A percentile compares a stretch with the other conserved stretches of the same genome.
These are phyloP conservation scores for Embidobia sp. DNA, from an alignment of 2,888 invertebrate genomes.

Conservation along the genomic window DNA sequence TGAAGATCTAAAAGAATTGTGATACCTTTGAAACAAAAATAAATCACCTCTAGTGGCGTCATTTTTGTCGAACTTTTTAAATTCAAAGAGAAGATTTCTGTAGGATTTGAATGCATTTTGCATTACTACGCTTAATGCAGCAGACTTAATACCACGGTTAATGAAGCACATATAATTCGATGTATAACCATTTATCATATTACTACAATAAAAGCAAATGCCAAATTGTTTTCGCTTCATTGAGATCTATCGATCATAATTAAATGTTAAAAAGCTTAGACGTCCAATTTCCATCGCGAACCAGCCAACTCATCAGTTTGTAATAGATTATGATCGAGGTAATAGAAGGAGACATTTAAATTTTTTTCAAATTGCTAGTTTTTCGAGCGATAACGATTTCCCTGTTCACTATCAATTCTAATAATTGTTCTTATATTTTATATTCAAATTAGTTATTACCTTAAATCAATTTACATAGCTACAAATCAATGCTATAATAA, in stretches of 20 bases:
- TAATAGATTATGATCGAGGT: conserved; percentile 20
- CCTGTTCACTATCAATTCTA: background rate
- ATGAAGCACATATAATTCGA: conserved; percentile 13
- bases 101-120: too few relatives aligned
- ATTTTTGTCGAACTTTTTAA: too few relatives aligned
- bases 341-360: conserved; percentile 15
- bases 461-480: too few relatives aligned
- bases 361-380: background rate
- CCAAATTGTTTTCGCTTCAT: conserved; percentile 24
- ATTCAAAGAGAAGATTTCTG: too few relatives aligned
- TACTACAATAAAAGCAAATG: conserved; percentile 7
- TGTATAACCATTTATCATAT: conserved; percentile 12
- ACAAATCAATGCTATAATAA: too few relatives aligned
- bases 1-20: too few relatives aligned
- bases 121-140: too few relatives aligned
- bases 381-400: conserved; percentile 3
- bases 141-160: too few relatives aligned
- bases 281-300: conserved; percentile 14
- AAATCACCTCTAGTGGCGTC: too few relatives aligned
- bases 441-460: too few relatives aligned
- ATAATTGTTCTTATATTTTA: too few relatives aligned
- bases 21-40: too few relatives aligned
- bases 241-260: conserved; percentile 22
- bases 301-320: background rate
- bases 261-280: conserved; percentile 34